A percentile compares a stretch with the other conserved stretches of the same genome.
Evolutionary conservation across 2,888 invertebrate species (phyloP).

Genomic region (Lysandra bellargus): DNA sequence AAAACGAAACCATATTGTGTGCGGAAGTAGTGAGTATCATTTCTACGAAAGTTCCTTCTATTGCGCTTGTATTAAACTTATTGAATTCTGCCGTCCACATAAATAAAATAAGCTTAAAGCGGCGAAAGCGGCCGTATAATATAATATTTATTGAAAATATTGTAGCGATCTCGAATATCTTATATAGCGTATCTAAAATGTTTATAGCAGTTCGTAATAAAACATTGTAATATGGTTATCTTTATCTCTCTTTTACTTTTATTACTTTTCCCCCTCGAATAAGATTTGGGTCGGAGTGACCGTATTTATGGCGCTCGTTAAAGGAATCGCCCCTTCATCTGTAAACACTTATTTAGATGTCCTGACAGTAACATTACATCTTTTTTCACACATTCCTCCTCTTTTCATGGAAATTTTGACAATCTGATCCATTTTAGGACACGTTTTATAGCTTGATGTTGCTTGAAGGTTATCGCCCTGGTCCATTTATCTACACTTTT

Average conservation of each 20-base stretch:
- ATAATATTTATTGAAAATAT: constrained; percentile 25
- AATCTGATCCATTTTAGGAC: no score
- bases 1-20: background rate
- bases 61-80: background rate
- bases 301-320: constrained; percentile 28
- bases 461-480: no score
- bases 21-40: background rate
- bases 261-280: constrained; percentile 30
- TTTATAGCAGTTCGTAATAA: constrained; percentile 29
- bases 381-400: background rate
- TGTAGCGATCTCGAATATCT: constrained; percentile 21
- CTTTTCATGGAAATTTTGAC: background rate
- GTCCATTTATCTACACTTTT: no score
- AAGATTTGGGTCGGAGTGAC: constrained; percentile 30
- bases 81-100: background rate
- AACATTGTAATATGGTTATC: constrained; percentile 30
- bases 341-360: constrained; percentile 30
- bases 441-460: no score
- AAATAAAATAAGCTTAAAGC: background rate
- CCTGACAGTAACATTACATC: constrained; percentile 18
- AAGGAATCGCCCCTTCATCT: constrained; percentile 22
- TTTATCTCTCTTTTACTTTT: constrained; percentile 31
- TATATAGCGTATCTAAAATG: constrained; percentile 23
- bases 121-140: constrained; percentile 7
- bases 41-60: background rate